Percentiles rank a stretch among this genome's conserved stretches.
Evolutionary conservation across 2,888 invertebrate species (phyloP).

Genomic region (Arrhopalites spinosus): DNA sequence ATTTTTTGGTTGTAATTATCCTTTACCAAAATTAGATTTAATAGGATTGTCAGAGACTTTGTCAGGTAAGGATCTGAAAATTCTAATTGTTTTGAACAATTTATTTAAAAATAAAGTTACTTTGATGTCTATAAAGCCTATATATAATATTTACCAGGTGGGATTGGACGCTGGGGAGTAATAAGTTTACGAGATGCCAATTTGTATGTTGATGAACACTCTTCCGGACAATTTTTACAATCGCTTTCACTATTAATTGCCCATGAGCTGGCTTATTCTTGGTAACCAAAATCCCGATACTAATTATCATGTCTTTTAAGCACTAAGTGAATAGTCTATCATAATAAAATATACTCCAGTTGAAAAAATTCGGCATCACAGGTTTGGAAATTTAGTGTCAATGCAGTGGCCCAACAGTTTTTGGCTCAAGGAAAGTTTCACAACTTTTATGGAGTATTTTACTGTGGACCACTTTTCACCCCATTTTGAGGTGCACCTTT

Average conservation of each 20-base stretch:
- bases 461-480: slow-evolving; percentile 92
- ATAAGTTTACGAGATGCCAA: slow-evolving; percentile 90
- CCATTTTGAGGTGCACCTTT: too few species aligned
- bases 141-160: slow-evolving; percentile 70
- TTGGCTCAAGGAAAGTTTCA: slow-evolving; percentile 96
- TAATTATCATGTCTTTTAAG: slow-evolving; percentile 7
- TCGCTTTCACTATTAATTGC: slow-evolving; percentile 83
- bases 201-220: slow-evolving; percentile 76
- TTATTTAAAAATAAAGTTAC: too few species aligned
- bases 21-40: slow-evolving; percentile 93
- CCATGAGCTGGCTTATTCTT: slow-evolving; percentile 70
- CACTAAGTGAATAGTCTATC: neutral
- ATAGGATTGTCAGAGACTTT: slow-evolving; percentile 95
- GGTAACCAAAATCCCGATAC: slow-evolving; percentile 59
- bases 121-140: slow-evolving; percentile 31
- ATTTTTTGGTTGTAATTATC: slow-evolving; percentile 93
- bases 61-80: slow-evolving; percentile 64
- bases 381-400: slow-evolving; percentile 95
- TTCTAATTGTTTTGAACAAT: neutral
- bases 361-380: neutral
- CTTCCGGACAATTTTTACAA: slow-evolving; percentile 84
- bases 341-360: neutral
- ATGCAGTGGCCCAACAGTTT: slow-evolving; percentile 99
- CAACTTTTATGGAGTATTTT: slow-evolving; percentile 92
- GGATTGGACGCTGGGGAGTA: slow-evolving; percentile 98